These are phyloP conservation scores for Helicoverpa assulta DNA, from an alignment of 2,888 invertebrate genomes.

Conservation along the genomic window DNA sequence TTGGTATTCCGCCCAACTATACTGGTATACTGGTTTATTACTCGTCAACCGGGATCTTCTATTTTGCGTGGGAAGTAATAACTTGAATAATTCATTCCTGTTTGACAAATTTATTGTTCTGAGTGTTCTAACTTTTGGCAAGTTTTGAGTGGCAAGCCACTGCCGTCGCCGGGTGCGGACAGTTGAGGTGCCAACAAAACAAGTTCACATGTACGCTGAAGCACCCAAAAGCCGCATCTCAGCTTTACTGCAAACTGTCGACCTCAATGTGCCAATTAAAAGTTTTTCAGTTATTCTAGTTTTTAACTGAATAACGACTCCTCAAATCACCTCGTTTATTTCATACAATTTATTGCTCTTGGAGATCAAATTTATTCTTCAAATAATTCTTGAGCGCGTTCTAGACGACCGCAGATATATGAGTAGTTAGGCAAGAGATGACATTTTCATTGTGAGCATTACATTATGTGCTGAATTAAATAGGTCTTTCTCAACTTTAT, in stretches of 20 bases:
- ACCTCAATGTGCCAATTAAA: constrained; percentile 78
- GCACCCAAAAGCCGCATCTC: constrained; percentile 62
- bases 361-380: constrained; percentile 33
- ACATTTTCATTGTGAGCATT: constrained; percentile 41
- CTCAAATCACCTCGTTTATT: constrained; percentile 43
- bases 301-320: constrained; percentile 50
- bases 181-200: constrained; percentile 70
- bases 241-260: constrained; percentile 65
- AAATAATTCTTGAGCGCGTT: constrained; percentile 45
- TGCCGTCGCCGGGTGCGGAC: constrained; percentile 61
- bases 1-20: constrained; percentile 67
- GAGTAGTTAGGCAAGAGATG: constrained; percentile 22
- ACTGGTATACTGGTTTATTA: constrained; percentile 69
- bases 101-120: constrained; percentile 65
- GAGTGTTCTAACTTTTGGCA: constrained; percentile 67
- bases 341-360: constrained; percentile 37
- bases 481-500: constrained; percentile 22
- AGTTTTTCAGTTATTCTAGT: constrained; percentile 67
- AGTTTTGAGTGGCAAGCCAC: constrained; percentile 67
- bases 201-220: constrained; percentile 66
- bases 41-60: constrained; percentile 67
- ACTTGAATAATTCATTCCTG: constrained; percentile 59
- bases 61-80: constrained; percentile 67
- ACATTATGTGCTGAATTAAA: constrained; percentile 28
- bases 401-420: constrained; percentile 52